Base-by-base conservation (phyloP, 2,888 invertebrate genomes). In the Xanthorhoe spadicearia region DNA sequence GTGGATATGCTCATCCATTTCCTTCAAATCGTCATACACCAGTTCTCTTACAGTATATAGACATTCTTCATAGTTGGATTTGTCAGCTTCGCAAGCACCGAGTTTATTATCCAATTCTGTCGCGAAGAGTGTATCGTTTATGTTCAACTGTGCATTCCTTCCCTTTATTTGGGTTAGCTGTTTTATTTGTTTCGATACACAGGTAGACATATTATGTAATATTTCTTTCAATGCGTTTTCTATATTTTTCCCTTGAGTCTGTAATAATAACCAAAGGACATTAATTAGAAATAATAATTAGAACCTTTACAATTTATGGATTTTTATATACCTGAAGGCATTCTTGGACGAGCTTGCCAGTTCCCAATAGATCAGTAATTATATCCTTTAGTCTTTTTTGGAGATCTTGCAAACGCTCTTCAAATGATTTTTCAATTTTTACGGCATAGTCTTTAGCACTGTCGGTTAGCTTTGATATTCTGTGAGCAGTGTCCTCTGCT, bases 271-370 rank as follows among this genome's bases (percentile, higher is more conserved):
- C 13, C 13, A 43, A 43, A 43, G 13, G 13, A 13, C 3, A 43
- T 43, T 13, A 43, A 17, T 49, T 50, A 13, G 38, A 4, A 13
- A 38, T 38, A 13, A 2, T 43, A 43, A 2, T 43, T 7, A 2
- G 32, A 7, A 38, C 10, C 13, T 43, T 13, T 13, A 43, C 13
- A 23, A 23, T 23, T 23, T 10, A 13, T 13, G 13, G 13, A 38
- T 8, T 38, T 10, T 38, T 13, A 13, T 13, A 58, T 79, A 86
- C 87, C 61, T 78, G 53, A 28, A 84, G 61, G 74, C 87, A 87
- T 71, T 77, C 65, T 68, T 79, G 78, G 2, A 83, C 71, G 17
- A 75, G 61, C 58, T 81, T 72, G 10, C 77, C 74, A 13, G 76
- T 75, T 2, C 74, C 77, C 18, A 78, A 62, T 6, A 81, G 56